Base-by-base conservation (phyloP, 1,140 invertebrate genomes). In the Drosophila teissieri region DNA sequence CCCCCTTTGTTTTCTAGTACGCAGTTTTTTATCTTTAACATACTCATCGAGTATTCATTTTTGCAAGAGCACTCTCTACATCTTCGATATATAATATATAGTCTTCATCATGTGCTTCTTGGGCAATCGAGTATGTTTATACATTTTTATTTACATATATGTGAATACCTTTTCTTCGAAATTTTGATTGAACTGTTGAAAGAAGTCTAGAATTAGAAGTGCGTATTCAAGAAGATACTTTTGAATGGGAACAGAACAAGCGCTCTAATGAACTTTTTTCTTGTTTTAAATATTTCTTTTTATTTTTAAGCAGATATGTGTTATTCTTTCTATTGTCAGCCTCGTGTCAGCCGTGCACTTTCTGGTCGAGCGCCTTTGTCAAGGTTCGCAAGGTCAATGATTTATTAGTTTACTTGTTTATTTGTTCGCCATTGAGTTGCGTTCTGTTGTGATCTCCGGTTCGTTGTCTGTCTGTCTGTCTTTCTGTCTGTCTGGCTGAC, bases 381-480 rank as follows among this genome's bases (percentile, higher is more conserved):
- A 88, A 88, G 80, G 84, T 89, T 88, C 84, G 44, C 85, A 88
- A 88, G 84, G 84, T 88, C 84, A 88, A 89, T 88, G 84, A 78
- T 88, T 88, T 89, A 89, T 84, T 88, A 89, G 77, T 80, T 80
- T 84, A 80, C 46, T 65, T 67, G 54, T 49, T 55, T 84, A 80
- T 49, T 65, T 67, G 54, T 49, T 55, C 63, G 52, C 63, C 64
- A 69, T 44, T 75, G 60, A 65, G 65, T 69, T 51, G 27, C 48
- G 48, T 51, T 78, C 68, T 80, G 58, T 60, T 69, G 62, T 54
- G 36, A 60, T 77, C 64, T 68, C 40, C 44, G 40, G 48, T 64
- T 68, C 52, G 49, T 58, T 48, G 73, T 63, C 36, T 48, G 31
- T 31, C 31, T 8, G 8, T 0, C 31, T 67, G 19, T 10, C 46